A percentile compares a stretch with the other conserved stretches of the same genome.
Conservation (phyloP, 2,888 invertebrate genomes). For the Lacanobia wlatinum region DNA sequence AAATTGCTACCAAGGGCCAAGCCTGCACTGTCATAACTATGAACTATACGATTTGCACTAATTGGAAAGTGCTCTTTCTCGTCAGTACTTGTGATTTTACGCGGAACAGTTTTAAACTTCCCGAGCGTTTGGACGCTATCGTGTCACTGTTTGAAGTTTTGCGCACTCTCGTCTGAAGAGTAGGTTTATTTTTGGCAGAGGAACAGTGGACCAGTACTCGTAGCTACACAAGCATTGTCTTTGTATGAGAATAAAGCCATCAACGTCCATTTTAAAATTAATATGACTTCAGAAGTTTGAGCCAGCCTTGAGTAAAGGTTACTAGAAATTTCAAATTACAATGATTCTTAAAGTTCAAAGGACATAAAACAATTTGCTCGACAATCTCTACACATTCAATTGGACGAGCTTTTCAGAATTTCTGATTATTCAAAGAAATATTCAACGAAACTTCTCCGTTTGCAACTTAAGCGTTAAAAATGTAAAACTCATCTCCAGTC, state of each 20-base stretch:
- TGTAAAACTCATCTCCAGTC: constrained; percentile 4
- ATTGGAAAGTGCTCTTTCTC: not conserved
- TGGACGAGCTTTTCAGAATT: not conserved
- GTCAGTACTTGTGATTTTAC: not conserved
- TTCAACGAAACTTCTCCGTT: constrained; percentile 2
- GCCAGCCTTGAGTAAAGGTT: constrained; percentile 16
- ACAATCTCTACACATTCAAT: not conserved
- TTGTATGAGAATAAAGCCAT: not conserved
- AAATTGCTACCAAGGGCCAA: not conserved
- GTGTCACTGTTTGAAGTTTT: constrained; percentile 51
- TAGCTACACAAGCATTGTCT: constrained; percentile 20
- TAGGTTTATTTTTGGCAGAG: constrained; percentile 43
- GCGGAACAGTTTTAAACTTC: constrained; percentile 11
- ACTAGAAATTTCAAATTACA: constrained; percentile 2
- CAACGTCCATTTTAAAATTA: not conserved
- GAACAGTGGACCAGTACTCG: not conserved
- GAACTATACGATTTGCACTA: constrained; percentile 1
- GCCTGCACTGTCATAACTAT: not conserved
- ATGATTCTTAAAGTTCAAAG: not conserved
- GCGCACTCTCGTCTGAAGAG: constrained; percentile 7
- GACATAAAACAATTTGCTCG: not conserved
- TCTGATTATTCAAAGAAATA: not conserved
- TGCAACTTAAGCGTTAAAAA: constrained; percentile 49
- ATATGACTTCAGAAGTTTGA: not conserved
- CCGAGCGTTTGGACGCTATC: constrained; percentile 10